phyloP scores from a whole-genome alignment of 2,113 vertebrate genomes.

The Oryzias celebensis region DNA sequence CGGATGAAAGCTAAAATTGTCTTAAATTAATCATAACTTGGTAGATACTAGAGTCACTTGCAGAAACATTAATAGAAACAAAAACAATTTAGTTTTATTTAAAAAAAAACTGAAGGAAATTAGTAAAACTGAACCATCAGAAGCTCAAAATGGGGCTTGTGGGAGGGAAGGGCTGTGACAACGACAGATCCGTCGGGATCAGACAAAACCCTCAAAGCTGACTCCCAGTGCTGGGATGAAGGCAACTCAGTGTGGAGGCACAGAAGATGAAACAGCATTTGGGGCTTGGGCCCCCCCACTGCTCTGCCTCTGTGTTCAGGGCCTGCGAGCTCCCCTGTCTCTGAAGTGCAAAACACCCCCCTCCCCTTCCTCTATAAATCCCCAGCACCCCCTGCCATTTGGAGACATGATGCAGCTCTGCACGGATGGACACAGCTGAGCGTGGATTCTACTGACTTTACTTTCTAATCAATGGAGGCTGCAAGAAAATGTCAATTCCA shows the following conservation, averaged over 20 bases:
- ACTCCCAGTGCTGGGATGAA: slow-evolving; percentile 67
- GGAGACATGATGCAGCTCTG: slow-evolving; percentile 41
- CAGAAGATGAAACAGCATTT: slow-evolving; percentile 78
- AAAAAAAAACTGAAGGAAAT: not conserved
- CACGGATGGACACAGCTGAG: slow-evolving; percentile 6
- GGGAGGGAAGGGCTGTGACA: slow-evolving; percentile 57
- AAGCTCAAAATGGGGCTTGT: slow-evolving; percentile 26
- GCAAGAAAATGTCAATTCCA: not conserved
- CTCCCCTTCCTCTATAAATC: slow-evolving; percentile 27
- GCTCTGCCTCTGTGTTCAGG: slow-evolving; percentile 67
- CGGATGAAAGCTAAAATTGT: not conserved
- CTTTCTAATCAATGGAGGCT: not conserved
- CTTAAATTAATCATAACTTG: slow-evolving; percentile 23
- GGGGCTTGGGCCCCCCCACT: slow-evolving; percentile 66
- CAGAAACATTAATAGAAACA: slow-evolving; percentile 1
- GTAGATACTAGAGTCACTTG: slow-evolving; percentile 1
- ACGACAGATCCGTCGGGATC: slow-evolving; percentile 61
- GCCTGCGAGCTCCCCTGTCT: slow-evolving; percentile 62
- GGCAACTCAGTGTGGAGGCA: slow-evolving; percentile 64
- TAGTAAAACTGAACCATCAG: not conserved
- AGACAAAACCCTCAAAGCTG: slow-evolving; percentile 65
- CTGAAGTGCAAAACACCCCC: slow-evolving; percentile 66
- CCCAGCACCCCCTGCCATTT: slow-evolving; percentile 69
- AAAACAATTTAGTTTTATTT: not conserved
- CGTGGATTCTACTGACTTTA: not conserved